Conservation (phyloP, 2,888 invertebrate species). For the Dysmachus trigonus region DNA sequence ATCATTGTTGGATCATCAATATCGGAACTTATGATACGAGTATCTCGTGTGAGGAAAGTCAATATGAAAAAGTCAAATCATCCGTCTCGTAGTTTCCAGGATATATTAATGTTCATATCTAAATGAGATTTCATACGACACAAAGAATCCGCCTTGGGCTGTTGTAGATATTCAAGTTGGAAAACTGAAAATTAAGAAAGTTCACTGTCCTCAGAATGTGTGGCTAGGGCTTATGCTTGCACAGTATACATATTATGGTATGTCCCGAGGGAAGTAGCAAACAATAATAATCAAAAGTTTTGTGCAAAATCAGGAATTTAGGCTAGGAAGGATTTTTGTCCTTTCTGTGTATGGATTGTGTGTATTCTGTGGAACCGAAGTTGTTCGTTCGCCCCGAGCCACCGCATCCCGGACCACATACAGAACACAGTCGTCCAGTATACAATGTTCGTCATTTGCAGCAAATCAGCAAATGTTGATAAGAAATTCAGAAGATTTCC, state of each 20-base stretch:
- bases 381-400: neutral
- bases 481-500: neutral
- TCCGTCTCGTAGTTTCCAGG: neutral
- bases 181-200: neutral
- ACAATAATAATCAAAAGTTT: neutral
- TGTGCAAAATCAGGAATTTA: neutral
- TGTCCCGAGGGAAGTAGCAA: neutral
- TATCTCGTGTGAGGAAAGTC: neutral
- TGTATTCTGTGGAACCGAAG: neutral
- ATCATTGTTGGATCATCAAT: neutral
- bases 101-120: neutral
- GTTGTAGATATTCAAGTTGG: neutral
- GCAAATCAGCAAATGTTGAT: neutral
- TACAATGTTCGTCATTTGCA: neutral
- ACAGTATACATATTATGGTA: neutral
- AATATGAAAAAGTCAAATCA: neutral
- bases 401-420: neutral
- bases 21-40: neutral
- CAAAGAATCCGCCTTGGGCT: neutral
- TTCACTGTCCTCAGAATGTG: neutral
- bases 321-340: neutral
- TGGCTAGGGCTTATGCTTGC: neutral
- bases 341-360: neutral
- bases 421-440: neutral
- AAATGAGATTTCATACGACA: neutral